These are phyloP conservation scores for Gracilinanus agilis DNA, from an alignment of 2,113 vertebrate genomes.

Conservation along the genomic window DNA sequence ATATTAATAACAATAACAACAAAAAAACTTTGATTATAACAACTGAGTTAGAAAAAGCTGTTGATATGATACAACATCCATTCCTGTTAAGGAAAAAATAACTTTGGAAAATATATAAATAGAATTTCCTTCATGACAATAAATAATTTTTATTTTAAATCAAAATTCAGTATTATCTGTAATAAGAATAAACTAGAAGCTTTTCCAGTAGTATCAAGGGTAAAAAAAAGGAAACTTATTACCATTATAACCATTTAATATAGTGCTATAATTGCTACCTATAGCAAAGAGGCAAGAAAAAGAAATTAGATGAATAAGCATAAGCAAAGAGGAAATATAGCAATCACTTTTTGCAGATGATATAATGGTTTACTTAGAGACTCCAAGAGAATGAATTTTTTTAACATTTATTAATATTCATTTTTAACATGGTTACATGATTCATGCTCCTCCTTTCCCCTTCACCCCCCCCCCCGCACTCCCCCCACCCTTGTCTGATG, in stretches of 20 bases:
- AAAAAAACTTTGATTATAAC: background rate
- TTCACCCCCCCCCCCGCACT: too few relatives aligned
- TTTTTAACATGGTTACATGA: too few relatives aligned
- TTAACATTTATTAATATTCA: too few relatives aligned
- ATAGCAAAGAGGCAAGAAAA: background rate
- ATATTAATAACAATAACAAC: background rate
- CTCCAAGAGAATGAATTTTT: too few relatives aligned
- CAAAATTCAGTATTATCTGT: background rate
- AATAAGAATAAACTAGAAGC: background rate
- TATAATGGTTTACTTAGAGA: background rate
- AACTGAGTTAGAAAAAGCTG: background rate
- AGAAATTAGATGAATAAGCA: background rate
- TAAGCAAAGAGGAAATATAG: background rate
- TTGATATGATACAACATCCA: background rate
- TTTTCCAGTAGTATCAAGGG: background rate
- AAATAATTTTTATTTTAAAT: background rate
- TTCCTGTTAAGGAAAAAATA: background rate
- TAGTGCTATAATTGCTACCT: background rate
- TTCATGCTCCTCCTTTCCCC: too few relatives aligned
- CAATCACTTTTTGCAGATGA: background rate
- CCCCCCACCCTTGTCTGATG: too few relatives aligned
- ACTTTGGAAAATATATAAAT: background rate
- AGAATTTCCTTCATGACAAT: background rate
- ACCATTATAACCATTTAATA: background rate
- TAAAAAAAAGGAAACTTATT: background rate